phyloP scores from a whole-genome alignment of 2,888 invertebrate genomes.

The Harmothoe impar region DNA sequence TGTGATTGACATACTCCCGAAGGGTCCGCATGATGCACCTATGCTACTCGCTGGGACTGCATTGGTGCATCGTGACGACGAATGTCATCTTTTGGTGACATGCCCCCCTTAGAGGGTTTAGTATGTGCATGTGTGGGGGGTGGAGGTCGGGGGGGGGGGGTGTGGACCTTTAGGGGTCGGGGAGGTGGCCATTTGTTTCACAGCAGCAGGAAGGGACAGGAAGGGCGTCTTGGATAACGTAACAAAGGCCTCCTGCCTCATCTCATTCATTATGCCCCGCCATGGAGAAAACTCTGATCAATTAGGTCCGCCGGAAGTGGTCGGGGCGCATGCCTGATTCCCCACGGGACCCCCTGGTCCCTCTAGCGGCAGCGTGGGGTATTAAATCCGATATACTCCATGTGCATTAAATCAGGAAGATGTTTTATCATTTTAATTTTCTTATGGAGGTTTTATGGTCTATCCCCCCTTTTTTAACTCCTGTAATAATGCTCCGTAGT shows the following conservation, averaged over 20 bases:
- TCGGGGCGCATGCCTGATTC: conserved; percentile 39
- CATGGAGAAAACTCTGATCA: conserved; percentile 3
- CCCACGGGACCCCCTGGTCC: conserved; percentile 17
- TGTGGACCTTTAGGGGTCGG: no score
- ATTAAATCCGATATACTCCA: conserved; percentile 15
- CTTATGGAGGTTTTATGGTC: background rate
- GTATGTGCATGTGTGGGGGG: no score
- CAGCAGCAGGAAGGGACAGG: background rate
- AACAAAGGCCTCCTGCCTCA: background rate
- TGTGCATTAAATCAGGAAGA: background rate
- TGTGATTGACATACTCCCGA: no score
- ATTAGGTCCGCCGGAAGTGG: conserved; percentile 31
- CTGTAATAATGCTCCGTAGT: background rate
- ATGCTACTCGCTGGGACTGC: no score
- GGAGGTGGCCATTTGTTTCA: background rate
- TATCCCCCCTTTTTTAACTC: background rate
- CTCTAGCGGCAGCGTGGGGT: background rate
- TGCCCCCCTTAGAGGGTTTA: no score
- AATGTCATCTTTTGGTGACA: no score
- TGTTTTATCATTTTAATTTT: conserved; percentile 12
- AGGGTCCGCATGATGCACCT: no score
- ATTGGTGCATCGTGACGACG: no score
- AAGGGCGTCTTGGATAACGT: conserved; percentile 37
- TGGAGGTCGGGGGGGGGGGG: no score
- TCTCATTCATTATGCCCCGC: conserved; percentile 14